Evolutionary conservation across 2,888 invertebrate genomes (phyloP).

Genomic region (Thymelicus acteon): DNA sequence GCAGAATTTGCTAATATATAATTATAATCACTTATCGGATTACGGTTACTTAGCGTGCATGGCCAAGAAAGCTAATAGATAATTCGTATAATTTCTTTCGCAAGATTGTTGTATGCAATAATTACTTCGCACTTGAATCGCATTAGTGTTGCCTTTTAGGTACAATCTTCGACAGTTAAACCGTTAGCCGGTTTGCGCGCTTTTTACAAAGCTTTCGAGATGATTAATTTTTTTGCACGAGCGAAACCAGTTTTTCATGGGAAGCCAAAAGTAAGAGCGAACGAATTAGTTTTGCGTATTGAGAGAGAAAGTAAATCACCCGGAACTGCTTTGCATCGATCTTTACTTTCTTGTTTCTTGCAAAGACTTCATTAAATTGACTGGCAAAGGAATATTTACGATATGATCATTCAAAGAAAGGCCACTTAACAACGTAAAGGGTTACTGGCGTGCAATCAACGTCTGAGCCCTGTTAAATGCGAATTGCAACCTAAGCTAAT

Average conservation of each 20-base stretch:
- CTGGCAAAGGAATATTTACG: not conserved
- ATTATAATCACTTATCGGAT: no score
- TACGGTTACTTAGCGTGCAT: no score
- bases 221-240: slow-evolving; percentile 22
- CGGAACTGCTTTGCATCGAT: slow-evolving; percentile 13
- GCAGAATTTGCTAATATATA: no score
- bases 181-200: slow-evolving; percentile 3
- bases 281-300: slow-evolving; percentile 36
- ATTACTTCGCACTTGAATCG: not conserved
- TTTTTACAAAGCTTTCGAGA: slow-evolving; percentile 9
- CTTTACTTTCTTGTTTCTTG: slow-evolving; percentile 16
- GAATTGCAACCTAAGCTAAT: no score
- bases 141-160: not conserved
- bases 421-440: no score
- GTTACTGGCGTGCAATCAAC: no score
- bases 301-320: slow-evolving; percentile 41
- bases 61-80: no score
- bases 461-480: no score
- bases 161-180: not conserved
- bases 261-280: slow-evolving; percentile 42
- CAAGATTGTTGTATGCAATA: no score
- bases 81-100: no score
- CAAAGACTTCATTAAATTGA: not conserved
- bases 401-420: not conserved
- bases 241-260: slow-evolving; percentile 22